Evolutionary conservation across 2,888 invertebrate species (phyloP).

Genomic region (Tetragonula carbonaria): DNA sequence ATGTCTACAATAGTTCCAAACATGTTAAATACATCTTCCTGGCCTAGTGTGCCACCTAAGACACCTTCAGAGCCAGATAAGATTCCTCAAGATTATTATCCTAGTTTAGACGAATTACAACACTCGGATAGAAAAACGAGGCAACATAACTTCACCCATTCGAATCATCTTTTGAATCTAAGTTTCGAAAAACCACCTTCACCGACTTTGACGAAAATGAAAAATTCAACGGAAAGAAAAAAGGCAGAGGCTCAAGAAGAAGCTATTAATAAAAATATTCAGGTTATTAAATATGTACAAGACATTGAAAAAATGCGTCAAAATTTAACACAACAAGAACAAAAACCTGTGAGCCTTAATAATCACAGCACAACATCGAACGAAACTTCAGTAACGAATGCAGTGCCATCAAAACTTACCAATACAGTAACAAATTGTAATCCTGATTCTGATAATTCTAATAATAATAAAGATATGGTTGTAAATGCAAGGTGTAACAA

Average conservation of each 20-base stretch:
- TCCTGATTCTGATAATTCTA: slow-evolving; percentile 67
- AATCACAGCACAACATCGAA: slow-evolving; percentile 71
- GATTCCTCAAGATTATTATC: slow-evolving; percentile 81
- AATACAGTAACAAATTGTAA: slow-evolving; percentile 65
- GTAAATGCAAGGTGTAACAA: slow-evolving; percentile 70
- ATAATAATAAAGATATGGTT: slow-evolving; percentile 69
- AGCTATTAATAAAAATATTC: slow-evolving; percentile 80
- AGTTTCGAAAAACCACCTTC: slow-evolving; percentile 80
- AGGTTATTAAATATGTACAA: slow-evolving; percentile 83
- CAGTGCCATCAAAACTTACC: slow-evolving; percentile 65
- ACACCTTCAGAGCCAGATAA: slow-evolving; percentile 79
- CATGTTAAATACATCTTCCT: slow-evolving; percentile 75
- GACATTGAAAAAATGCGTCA: slow-evolving; percentile 85
- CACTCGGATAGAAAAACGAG: slow-evolving; percentile 76
- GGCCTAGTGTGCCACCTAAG: slow-evolving; percentile 78
- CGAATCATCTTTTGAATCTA: slow-evolving; percentile 75
- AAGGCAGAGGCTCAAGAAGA: slow-evolving; percentile 80
- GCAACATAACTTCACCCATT: slow-evolving; percentile 78
- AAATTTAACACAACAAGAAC: slow-evolving; percentile 80
- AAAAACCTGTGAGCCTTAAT: slow-evolving; percentile 72
- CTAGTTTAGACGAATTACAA: slow-evolving; percentile 81
- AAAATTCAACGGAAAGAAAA: slow-evolving; percentile 75
- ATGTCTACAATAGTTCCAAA: slow-evolving; percentile 77
- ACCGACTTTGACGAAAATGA: slow-evolving; percentile 76
- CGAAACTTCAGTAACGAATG: slow-evolving; percentile 65